A percentile compares a stretch with the other conserved stretches of the same genome.
Evolutionary conservation across 2,113 vertebrate genomes (phyloP).

Genomic region (Vulpes lagopus): DNA sequence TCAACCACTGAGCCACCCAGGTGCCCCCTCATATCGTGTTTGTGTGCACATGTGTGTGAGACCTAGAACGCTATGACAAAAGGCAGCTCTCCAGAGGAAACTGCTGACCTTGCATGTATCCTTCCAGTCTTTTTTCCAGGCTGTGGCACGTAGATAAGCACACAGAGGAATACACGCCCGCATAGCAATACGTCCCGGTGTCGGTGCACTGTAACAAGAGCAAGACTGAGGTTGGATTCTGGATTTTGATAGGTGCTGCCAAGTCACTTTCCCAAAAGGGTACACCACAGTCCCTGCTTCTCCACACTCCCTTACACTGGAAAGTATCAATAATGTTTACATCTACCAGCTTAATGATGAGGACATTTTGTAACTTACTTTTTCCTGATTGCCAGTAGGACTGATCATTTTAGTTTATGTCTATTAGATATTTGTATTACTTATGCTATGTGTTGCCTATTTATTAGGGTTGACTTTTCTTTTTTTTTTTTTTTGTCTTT

Average conservation of each 20-base stretch:
- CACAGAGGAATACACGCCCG: neutral
- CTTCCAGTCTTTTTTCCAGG: neutral
- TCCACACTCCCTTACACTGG: neutral
- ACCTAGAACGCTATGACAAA: neutral
- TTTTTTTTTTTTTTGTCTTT: neutral
- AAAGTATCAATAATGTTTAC: neutral
- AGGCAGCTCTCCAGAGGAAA: neutral
- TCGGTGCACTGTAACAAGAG: no score
- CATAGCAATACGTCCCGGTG: neutral
- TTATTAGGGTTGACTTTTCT: neutral
- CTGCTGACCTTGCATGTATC: neutral
- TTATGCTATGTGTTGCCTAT: neutral
- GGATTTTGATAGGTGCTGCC: neutral
- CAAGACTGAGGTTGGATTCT: neutral
- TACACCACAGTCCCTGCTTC: neutral
- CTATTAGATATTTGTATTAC: neutral
- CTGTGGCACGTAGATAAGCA: no score
- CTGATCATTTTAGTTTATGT: neutral
- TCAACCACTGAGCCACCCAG: no score
- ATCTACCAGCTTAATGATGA: neutral
- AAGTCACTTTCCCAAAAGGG: neutral
- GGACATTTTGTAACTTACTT: neutral
- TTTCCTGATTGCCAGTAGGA: neutral
- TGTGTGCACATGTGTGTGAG: neutral
- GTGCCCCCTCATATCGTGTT: neutral